phyloP scores from a whole-genome alignment of 2,113 vertebrate genomes.

The Rhipidura dahli region DNA sequence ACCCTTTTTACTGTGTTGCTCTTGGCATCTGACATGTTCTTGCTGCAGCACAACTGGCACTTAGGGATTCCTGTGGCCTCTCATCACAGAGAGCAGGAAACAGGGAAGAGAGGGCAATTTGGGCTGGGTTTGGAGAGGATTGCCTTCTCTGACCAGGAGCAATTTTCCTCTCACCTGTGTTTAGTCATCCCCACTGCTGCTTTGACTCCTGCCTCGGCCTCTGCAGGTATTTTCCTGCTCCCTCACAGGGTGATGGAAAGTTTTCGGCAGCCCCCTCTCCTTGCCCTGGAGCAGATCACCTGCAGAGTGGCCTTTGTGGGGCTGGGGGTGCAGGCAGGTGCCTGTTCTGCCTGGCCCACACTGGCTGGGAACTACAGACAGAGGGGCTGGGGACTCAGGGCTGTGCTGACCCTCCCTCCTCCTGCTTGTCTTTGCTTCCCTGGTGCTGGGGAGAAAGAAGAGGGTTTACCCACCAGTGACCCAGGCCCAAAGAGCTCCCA shows the following conservation, averaged over 20 bases:
- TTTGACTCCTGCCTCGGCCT: not conserved
- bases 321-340: not conserved
- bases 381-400: not conserved
- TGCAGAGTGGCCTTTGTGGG: not conserved
- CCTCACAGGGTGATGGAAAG: not conserved
- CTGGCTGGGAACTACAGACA: not conserved
- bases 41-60: not conserved
- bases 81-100: not conserved
- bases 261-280: not conserved
- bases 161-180: not conserved
- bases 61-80: not conserved
- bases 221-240: not conserved
- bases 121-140: not conserved
- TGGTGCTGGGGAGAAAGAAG: not conserved
- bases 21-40: not conserved
- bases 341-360: not conserved
- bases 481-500: not conserved
- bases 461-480: not conserved
- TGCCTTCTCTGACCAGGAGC: not conserved
- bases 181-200: fast-evolving
- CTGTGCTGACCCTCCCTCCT: not conserved
- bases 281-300: constrained; percentile 14
- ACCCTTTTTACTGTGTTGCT: not conserved
- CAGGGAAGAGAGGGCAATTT: not conserved
- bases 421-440: not conserved